Base-by-base conservation (phyloP, 1,140 invertebrate species). In the Ridgeia piscesae region DNA sequence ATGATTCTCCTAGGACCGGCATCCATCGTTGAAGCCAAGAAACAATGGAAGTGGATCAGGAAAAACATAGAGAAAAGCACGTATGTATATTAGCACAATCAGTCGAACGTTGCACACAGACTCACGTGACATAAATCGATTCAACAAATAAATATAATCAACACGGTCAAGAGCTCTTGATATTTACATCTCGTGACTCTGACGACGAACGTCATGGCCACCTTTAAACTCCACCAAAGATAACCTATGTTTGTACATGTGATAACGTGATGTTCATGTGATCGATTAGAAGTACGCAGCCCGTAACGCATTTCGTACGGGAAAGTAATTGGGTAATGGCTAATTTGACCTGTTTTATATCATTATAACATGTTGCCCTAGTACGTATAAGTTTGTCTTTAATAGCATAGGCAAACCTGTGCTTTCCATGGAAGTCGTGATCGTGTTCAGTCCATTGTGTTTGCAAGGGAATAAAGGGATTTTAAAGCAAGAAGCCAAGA, bases 141-240 rank as follows among this genome's bases (percentile, higher is more conserved):
- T 77, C 27, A 6, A 77, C 58, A 77, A 4, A 21, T 77, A 77
- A 4, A 21, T 77, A 77, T 77, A 77, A 77, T 77, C 58, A 77
- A 77, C 58, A 77, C 58, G 58, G 58, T 77, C 58, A 77, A 77
- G 58, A 77, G 58, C 58, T 77, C 58, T 77, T 77, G 58, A 77
- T 77, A 77, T 77, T 21, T 77, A 21, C 17, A 14, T 77, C 17
- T 77, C 58, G 58, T 77, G 17, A 77, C 58, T 14, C 58, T 9
- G 58, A 77, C 27, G 58, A 77, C 58, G 58, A 77, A 21, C 27
- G 58, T 31, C 11, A 21, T 31, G 58, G 58, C 27, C 58, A 77
- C 58, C 58, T 17, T 77, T 77, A 77, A 31, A 77, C 58, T 21
- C 58, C 58, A 31, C 27, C 27, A 21, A 31, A 77, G 58, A 77